Percentiles rank a stretch among this genome's conserved stretches.
Conservation (phyloP, 2,113 vertebrate genomes). For the Diadophis punctatus region DNA sequence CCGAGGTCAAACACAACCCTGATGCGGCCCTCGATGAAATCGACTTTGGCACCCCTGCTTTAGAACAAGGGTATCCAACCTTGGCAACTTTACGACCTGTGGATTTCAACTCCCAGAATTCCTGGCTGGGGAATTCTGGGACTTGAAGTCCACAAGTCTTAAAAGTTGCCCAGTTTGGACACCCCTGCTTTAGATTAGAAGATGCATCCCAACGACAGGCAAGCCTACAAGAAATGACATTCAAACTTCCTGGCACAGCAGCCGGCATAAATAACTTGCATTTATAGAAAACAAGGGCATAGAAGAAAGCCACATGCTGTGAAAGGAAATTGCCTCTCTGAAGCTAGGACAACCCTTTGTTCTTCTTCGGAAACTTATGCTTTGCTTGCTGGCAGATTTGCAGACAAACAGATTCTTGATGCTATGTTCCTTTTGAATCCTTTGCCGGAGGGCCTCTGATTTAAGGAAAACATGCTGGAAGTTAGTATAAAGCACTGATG, state of each 20-base stretch:
- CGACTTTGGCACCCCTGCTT: too few species aligned
- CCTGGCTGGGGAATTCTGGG: neutral
- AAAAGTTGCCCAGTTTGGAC: neutral
- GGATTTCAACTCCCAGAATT: neutral
- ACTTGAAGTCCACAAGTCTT: neutral
- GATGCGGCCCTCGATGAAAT: too few species aligned
- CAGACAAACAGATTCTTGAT: slow-evolving; percentile 61
- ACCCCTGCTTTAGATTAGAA: fast-evolving
- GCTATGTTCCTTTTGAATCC: slow-evolving; percentile 12
- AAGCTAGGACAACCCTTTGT: slow-evolving; percentile 7
- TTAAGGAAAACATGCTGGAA: slow-evolving; percentile 35
- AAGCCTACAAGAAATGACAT: neutral
- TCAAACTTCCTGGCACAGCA: neutral
- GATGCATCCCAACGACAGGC: neutral
- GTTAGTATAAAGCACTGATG: neutral
- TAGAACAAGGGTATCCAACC: neutral
- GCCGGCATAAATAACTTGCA: slow-evolving; percentile 34
- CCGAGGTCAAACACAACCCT: too few species aligned
- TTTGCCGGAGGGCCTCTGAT: slow-evolving; percentile 46
- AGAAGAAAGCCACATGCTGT: neutral
- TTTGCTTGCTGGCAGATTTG: slow-evolving; percentile 24
- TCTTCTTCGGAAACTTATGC: slow-evolving; percentile 35
- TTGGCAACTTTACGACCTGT: neutral
- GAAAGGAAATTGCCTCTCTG: slow-evolving; percentile 45
- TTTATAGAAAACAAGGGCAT: slow-evolving; percentile 28